Evolutionary conservation across 2,888 invertebrate species (phyloP), one percentile per base, ranked within the genome.

Genomic region (Xestoiulus laeticollis): DNA sequence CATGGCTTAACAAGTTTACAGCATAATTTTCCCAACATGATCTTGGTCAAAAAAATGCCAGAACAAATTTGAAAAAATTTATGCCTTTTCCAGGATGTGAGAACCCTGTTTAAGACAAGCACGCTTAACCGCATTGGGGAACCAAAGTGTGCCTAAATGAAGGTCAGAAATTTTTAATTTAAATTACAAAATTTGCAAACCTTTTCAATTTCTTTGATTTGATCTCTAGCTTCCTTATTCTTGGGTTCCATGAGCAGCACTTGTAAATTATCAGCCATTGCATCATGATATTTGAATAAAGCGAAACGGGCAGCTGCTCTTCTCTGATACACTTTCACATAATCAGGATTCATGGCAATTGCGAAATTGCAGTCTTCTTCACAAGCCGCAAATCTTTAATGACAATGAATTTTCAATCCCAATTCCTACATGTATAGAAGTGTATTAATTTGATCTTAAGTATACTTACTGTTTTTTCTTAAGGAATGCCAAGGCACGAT

Each of bases 401-500:
- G 33, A 22, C 2, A 10, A 10, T 32, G 30, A 44, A 38, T 22
- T 87, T 22, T 26, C 22, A 38, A 16, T 19, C 19, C 19, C 19
- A 48, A 12, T 48, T 48, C 6, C 3, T 16, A 48, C 48, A 48
- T 19, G 48, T 3, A 48, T 48, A 0, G 14, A 12, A 10, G 48
- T 16, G 3, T 68, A 26, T 8, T 10, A 6, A 68, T 68, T 26
- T 12, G 68, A 26, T 68, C 26, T 12, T 22, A 22, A n/a, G 68
- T 22, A 0, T 86, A 92, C 93, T 92, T 93, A 97, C 96, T 95
- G 95, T 89, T 96, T 94, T 90, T 95, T 94, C 92, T 96, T 97
- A 14, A 98, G 93, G 89, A 95, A 94, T 90, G 98, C 98, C 87
- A 98, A 93, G 1, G 97, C 98, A 90, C 98, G 94, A 92, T 98